Conservation (phyloP, 2,888 invertebrate genomes). For the Drosophila nr. medialis region DNA sequence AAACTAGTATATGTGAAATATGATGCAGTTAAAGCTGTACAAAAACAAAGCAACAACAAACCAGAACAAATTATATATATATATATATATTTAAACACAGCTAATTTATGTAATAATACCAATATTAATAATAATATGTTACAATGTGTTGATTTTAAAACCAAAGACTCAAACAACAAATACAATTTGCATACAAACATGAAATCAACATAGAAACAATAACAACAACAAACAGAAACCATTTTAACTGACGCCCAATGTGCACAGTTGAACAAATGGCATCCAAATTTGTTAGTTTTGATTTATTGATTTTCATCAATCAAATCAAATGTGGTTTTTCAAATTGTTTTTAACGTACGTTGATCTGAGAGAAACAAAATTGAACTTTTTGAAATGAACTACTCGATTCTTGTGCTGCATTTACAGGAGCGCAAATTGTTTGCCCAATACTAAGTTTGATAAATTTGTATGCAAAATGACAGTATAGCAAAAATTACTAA, state of each 20-base stretch:
- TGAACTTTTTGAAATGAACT: slow-evolving; percentile 34
- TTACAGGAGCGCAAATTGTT: slow-evolving; percentile 49
- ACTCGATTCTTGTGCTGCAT: slow-evolving; percentile 57
- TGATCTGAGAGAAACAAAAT: slow-evolving; percentile 36
- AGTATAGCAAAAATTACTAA: slow-evolving; percentile 59
- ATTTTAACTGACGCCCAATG: slow-evolving; percentile 21
- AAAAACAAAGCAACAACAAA: slow-evolving; percentile 36
- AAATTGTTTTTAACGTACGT: slow-evolving; percentile 31
- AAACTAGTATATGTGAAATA: slow-evolving; percentile 46
- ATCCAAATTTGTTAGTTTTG: slow-evolving; percentile 55
- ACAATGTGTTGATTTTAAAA: slow-evolving; percentile 68
- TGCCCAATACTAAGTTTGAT: slow-evolving; percentile 59
- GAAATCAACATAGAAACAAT: slow-evolving; percentile 37
- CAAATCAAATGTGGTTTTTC: slow-evolving; percentile 25
- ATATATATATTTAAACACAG: slow-evolving; percentile 35
- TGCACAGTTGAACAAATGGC: slow-evolving; percentile 17
- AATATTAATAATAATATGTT: slow-evolving; percentile 42
- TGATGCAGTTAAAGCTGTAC: slow-evolving; percentile 42
- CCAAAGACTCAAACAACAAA: slow-evolving; percentile 75
- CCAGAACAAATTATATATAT: slow-evolving; percentile 33
- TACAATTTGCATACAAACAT: slow-evolving; percentile 34
- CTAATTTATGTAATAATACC: slow-evolving; percentile 47
- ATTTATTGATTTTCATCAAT: slow-evolving; percentile 39
- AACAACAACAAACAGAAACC: slow-evolving; percentile 42
- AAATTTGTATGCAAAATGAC: slow-evolving; percentile 50